These are phyloP conservation scores for Morone chrysops DNA, from an alignment of 2,113 vertebrate genomes.

Conservation along the genomic window DNA sequence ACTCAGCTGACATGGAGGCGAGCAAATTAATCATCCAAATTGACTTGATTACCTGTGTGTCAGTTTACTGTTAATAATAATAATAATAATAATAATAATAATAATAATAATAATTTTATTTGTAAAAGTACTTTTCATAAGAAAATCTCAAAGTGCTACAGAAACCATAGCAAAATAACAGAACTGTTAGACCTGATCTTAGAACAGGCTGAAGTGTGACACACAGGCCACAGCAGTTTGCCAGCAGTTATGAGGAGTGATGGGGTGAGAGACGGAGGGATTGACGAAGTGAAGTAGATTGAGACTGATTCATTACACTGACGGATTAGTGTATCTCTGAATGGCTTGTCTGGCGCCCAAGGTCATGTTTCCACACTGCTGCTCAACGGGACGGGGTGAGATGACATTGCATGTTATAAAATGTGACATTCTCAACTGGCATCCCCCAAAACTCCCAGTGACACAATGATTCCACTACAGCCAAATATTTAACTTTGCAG, in stretches of 20 bases:
- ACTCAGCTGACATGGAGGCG: not conserved
- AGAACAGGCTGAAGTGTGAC: slow-evolving; percentile 14
- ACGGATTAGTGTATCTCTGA: not conserved
- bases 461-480: slow-evolving; percentile 60
- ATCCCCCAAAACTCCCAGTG: slow-evolving; percentile 55
- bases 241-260: not conserved
- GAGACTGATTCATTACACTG: slow-evolving; percentile 24
- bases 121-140: too few relatives aligned
- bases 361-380: slow-evolving; percentile 25
- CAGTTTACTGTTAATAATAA: not conserved
- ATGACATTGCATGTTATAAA: slow-evolving; percentile 40
- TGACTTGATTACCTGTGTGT: not conserved
- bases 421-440: slow-evolving; percentile 60
- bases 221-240: not conserved
- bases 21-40: not conserved
- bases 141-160: too few relatives aligned
- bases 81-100: too few relatives aligned
- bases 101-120: too few relatives aligned
- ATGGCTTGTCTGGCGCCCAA: slow-evolving; percentile 17
- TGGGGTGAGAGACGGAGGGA: not conserved
- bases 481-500: slow-evolving; percentile 41
- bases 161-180: too few relatives aligned
- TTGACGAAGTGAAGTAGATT: slow-evolving; percentile 26
- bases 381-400: not conserved
- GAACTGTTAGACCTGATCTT: not conserved